Percentiles rank a stretch among this genome's conserved stretches.
Conservation (phyloP, 2,888 invertebrate genomes). For the Clostera curtula region DNA sequence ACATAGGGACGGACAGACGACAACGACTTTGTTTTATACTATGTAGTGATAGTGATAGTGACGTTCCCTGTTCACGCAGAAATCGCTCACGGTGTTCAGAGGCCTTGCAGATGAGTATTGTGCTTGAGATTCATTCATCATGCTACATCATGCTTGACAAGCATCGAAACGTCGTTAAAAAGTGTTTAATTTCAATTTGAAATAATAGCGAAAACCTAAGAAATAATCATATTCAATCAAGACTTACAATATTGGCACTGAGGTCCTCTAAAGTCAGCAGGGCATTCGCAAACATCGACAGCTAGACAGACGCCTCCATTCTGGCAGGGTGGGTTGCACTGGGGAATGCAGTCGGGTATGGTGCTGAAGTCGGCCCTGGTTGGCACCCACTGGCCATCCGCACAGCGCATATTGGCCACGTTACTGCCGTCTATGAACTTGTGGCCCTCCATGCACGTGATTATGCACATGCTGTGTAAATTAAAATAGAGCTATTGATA, state of each 20-base stretch:
- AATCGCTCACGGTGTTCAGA: no score
- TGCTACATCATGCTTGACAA: no score
- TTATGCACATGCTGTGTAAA: conserved; percentile 75
- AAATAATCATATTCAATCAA: neutral
- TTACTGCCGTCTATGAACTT: conserved; percentile 82
- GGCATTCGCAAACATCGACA: conserved; percentile 86
- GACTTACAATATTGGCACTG: conserved; percentile 79
- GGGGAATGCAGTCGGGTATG: conserved; percentile 83
- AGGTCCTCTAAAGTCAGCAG: conserved; percentile 79
- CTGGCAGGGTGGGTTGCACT: conserved; percentile 79
- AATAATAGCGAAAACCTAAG: neutral
- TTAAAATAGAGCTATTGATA: neutral
- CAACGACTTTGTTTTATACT: no score
- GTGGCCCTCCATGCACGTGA: conserved; percentile 79
- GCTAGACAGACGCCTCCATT: conserved; percentile 89
- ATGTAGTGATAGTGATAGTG: no score
- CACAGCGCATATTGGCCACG: conserved; percentile 80
- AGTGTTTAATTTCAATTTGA: no score
- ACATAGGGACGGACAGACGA: no score
- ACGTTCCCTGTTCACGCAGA: no score
- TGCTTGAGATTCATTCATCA: no score
- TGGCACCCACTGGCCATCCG: conserved; percentile 82
- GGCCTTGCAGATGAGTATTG: no score
- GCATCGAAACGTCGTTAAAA: no score
- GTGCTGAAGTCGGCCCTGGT: conserved; percentile 75